A percentile compares a stretch with the other conserved stretches of the same genome.
Evolutionary conservation across 2,888 invertebrate species (phyloP).

Genomic region (Aproaerema taeniolella): DNA sequence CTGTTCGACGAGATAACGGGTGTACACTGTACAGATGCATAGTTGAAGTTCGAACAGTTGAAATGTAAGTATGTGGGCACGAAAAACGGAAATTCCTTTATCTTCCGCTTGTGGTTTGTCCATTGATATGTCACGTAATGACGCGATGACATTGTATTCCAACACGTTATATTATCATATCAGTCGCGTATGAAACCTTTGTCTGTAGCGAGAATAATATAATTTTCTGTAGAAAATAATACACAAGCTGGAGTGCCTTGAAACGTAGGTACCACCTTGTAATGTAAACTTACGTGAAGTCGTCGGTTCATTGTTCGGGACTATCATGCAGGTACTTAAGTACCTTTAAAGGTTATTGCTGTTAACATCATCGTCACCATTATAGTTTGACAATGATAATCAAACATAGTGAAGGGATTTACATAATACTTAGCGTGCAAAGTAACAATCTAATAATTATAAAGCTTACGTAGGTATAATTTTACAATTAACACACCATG

Average conservation of each 20-base stretch:
- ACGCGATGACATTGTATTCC: conserved; percentile 42
- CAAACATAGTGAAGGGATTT: too few species aligned
- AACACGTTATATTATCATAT: conserved; percentile 44
- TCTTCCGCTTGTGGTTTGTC: conserved; percentile 41
- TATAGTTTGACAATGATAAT: conserved; percentile 26
- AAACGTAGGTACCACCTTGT: conserved; percentile 21
- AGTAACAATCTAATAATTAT: too few species aligned
- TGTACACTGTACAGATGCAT: background rate
- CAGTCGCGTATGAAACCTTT: conserved; percentile 30
- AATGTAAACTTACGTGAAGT: conserved; percentile 26
- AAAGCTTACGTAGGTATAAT: too few species aligned
- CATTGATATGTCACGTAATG: conserved; percentile 58
- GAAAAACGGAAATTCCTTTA: conserved; percentile 46
- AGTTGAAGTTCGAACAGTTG: background rate
- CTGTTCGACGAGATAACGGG: background rate
- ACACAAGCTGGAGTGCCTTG: too few species aligned
- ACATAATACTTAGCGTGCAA: too few species aligned
- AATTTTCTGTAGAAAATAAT: conserved; percentile 16
- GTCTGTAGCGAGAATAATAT: conserved; percentile 20
- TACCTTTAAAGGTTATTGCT: conserved; percentile 30
- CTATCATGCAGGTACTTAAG: too few species aligned
- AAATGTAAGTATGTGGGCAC: background rate
- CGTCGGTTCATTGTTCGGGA: conserved; percentile 32
- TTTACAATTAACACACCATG: too few species aligned
- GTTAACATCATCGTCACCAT: conserved; percentile 30